Base-by-base conservation (phyloP, 2,888 invertebrate species). In the Elmis aenea region DNA sequence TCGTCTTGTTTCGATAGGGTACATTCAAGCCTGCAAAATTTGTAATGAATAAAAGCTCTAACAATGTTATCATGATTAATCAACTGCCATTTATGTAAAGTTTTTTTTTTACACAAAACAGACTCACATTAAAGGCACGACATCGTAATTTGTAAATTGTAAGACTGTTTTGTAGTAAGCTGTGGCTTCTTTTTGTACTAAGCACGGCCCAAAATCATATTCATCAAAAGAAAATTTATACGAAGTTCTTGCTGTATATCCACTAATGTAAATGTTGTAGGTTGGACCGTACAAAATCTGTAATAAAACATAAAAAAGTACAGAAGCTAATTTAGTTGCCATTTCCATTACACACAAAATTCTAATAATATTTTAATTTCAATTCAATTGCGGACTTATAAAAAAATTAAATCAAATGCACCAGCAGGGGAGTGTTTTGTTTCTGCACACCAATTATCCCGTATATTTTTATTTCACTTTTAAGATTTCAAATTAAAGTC, bases 271-370 rank as follows among this genome's bases (percentile, higher is more conserved):
- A 35, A 85, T 69, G 18, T 58, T 65, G 55, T 80, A 84, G 3
- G 69, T 72, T 2, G 81, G 80, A 0, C 85, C 85, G 59, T 81
- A 77, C 16, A 73, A 70, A 38, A 85, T 76, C 83, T 84, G 53
- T 11, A 61, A 59, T 35, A 18, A 18, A 18, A 5, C 18, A 18
- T 18, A 6, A 18, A 18, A 18, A 18, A n/a, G n/a, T n/a, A n/a
- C n/a, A n/a, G n/a, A n/a, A n/a, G n/a, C n/a, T n/a, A n/a, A n/a
- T n/a, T n/a, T n/a, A n/a, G n/a, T n/a, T n/a, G n/a, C n/a, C n/a
- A n/a, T n/a, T n/a, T n/a, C n/a, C n/a, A n/a, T n/a, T n/a, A n/a
- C n/a, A n/a, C n/a, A n/a, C n/a, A n/a, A n/a, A n/a, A n/a, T n/a
- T n/a, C n/a, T n/a, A n/a, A n/a, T n/a, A n/a, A n/a, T n/a, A n/a